Conservation (phyloP, 2,797 vertebrate species). For the Acanthurus tractus region DNA sequence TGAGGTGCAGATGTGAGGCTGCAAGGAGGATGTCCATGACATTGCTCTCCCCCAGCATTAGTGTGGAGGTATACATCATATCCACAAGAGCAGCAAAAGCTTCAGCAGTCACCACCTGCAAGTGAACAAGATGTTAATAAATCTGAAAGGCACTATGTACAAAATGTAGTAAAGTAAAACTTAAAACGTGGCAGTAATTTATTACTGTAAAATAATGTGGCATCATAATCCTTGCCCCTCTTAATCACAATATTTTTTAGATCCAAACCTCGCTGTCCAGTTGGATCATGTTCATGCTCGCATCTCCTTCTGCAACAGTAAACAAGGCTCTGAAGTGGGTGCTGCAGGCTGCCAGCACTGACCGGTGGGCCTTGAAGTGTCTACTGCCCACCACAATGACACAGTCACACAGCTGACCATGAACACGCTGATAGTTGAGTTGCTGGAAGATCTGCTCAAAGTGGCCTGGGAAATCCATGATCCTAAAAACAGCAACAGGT, state of each 20-base stretch:
- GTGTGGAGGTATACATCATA: constrained; percentile 99
- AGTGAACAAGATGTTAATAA: background rate
- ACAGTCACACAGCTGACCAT: constrained; percentile 97
- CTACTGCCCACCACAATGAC: constrained; percentile 95
- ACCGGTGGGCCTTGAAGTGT: constrained; percentile 97
- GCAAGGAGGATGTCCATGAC: constrained; percentile 98
- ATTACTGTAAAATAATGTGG: background rate
- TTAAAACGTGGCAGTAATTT: too few relatives aligned
- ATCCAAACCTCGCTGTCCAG: constrained; percentile 91
- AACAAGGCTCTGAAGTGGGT: constrained; percentile 97
- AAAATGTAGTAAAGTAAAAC: too few relatives aligned
- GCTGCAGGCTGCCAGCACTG: constrained; percentile 96
- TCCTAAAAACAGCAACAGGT: constrained; percentile 38
- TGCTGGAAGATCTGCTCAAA: constrained; percentile 99
- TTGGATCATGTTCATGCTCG: constrained; percentile 97
- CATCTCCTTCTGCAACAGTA: constrained; percentile 94
- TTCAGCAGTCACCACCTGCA: constrained; percentile 94
- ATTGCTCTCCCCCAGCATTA: constrained; percentile 98
- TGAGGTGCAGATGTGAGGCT: constrained; percentile 96
- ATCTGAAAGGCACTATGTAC: background rate
- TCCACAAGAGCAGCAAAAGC: constrained; percentile 97
- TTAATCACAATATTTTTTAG: background rate
- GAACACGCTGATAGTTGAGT: constrained; percentile 96
- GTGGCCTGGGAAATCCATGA: constrained; percentile 98
- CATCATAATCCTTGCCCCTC: background rate